phyloP scores from a whole-genome alignment of 1,140 invertebrate genomes.

The Maconellicoccus hirsutus region DNA sequence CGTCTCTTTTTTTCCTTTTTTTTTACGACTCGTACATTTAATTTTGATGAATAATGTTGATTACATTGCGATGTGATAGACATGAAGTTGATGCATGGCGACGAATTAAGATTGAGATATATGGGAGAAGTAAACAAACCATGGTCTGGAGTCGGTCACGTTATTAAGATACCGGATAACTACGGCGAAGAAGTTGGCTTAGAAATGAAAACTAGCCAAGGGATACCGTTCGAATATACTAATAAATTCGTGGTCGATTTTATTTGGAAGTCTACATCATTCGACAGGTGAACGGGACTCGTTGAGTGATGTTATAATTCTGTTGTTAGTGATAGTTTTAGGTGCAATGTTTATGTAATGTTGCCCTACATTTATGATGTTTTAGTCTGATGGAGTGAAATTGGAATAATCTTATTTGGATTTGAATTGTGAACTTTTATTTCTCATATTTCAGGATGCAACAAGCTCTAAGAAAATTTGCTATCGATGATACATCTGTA shows the following conservation, averaged over 20 bases:
- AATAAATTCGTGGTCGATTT: slow-evolving; percentile 97
- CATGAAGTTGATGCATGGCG: slow-evolving; percentile 61
- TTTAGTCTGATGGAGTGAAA: too few relatives aligned
- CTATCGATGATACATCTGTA: slow-evolving; percentile 90
- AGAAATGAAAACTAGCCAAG: slow-evolving; percentile 82
- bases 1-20: too few relatives aligned
- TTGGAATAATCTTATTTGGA: too few relatives aligned
- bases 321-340: too few relatives aligned
- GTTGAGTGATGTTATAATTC: too few relatives aligned
- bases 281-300: slow-evolving; percentile 83
- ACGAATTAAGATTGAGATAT: slow-evolving; percentile 55
- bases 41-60: too few relatives aligned
- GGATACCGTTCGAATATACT: slow-evolving; percentile 81
- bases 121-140: slow-evolving; percentile 68
- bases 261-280: too few relatives aligned
- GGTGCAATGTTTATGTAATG: too few relatives aligned
- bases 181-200: slow-evolving; percentile 97
- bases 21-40: too few relatives aligned
- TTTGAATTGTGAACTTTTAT: too few relatives aligned
- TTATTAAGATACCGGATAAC: slow-evolving; percentile 98
- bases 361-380: too few relatives aligned
- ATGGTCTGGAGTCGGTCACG: slow-evolving; percentile 71
- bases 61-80: too few relatives aligned
- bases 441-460: slow-evolving; percentile 67
- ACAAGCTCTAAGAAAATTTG: slow-evolving; percentile 84